Base-by-base conservation (phyloP, 2,113 vertebrate species). In the Arvicanthis niloticus region DNA sequence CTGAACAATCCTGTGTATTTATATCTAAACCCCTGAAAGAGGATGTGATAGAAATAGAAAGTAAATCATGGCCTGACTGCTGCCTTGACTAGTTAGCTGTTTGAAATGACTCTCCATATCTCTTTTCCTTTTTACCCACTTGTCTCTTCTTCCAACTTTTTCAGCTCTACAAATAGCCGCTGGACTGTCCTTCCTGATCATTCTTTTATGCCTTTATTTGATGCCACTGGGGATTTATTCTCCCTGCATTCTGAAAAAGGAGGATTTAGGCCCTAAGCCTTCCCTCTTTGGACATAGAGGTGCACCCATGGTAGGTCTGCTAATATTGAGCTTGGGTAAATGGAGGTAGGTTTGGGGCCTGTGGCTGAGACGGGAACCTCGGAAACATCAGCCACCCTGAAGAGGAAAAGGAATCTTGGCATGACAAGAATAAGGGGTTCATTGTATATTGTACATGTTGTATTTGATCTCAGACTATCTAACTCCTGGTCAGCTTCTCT, bases 211-310 rank as follows among this genome's bases (percentile, higher is more conserved):
- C 77, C 98, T 99, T 94, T 99, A 99, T 98, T 98, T 99, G 98
- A 98, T 99, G 70, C 99, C 99, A 45, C 98, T 99, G 98, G 99
- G 99, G 42, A 99, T 99, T 99, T 99, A 99, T 96, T 99, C 99
- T 1, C 99, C 99, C 96, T 99, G 99, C 97, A 99, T 99, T 97
- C 99, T 99, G 97, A 98, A 99, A 62, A 92, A 97, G 29, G 99
- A 99, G 58, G 98, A 98, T 0, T 98, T 99, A 96, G 99, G 99
- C 73, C 99, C 99, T 16, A 99, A 99, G 7, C 99, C 99, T 0
- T 81, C 88, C 2, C 98, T 99, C 82, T 98, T 99, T 91, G 99
- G 99, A 88, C 99, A 99, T 97, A 98, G 99, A 98, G 99, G 99
- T 94, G 99, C 99, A 56, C 99, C 99, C 16, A 99, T 99, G 99